Evolutionary conservation across 2,113 vertebrate genomes (phyloP), one percentile per base, ranked within the genome.

Genomic region (Sprattus sprattus): DNA sequence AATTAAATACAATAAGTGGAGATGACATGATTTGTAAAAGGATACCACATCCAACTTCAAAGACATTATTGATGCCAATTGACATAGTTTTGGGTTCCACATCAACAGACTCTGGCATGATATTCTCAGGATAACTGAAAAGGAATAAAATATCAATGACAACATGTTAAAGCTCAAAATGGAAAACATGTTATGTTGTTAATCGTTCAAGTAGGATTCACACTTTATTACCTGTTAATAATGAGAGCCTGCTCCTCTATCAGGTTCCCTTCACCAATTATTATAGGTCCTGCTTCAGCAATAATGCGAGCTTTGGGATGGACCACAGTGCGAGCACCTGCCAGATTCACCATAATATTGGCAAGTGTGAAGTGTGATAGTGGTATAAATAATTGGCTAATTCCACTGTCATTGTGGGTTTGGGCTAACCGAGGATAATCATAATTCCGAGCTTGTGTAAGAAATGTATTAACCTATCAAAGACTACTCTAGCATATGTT

Each of bases 31-130:
- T 60, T 60, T 60, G 6, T 6, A 54, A 84, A 93, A 96, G 96
- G 96, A 96, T 97, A 98, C 97, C 97, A 86, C 97, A 99, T 86
- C 97, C 98, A 0, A 99, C 98, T 93, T 99, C 98, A 90, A 99
- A 99, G 6, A 99, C 98, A 18, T 99, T 99, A 89, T 98, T 99
- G 92, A 96, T 96, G 86, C 98, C 98, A 0, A 99, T 97, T 54
- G 93, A 92, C 98, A 99, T 98, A 0, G 96, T 94, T 85, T 98
- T 98, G 39, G 97, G 96, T 81, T 97, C 97, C n/a, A 93, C 91
- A 4, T 95, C 96, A 64, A 97, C 95, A 0, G 91, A 85, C 78
- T 98, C 96, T 0, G 97, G 96, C 80, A 97, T 97, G 6, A 60
- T 60, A 60, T 98, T 98, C 89, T 99, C 97, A 0, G 98, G 97